Percentiles rank a stretch among this genome's conserved stretches.
phyloP scores from a whole-genome alignment of 2,113 vertebrate genomes.

The Brevimyrus niger region DNA sequence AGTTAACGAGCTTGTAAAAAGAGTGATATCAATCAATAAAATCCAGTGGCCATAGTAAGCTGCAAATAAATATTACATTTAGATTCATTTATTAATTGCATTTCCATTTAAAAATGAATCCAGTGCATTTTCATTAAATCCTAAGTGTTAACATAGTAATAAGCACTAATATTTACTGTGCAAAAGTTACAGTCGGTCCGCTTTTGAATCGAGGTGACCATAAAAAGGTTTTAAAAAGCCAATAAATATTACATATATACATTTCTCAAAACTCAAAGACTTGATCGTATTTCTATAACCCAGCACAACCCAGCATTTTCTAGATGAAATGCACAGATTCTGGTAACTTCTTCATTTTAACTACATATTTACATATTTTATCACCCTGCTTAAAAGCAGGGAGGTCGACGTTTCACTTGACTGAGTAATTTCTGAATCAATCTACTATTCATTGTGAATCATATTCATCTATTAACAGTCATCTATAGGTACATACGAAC shows the following conservation, averaged over 20 bases:
- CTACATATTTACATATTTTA: conserved; percentile 7
- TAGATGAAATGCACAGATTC: neutral
- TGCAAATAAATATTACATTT: neutral
- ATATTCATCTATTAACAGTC: conserved; percentile 13
- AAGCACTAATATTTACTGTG: conserved; percentile 53
- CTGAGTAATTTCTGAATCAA: neutral
- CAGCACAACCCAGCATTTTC: neutral
- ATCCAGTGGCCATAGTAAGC: neutral
- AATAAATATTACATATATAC: conserved; percentile 97
- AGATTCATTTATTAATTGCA: conserved; percentile 6
- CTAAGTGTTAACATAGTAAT: conserved; percentile 11
- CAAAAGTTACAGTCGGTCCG: conserved; percentile 60
- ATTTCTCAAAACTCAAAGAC: conserved; percentile 34
- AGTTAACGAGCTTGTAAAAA: neutral
- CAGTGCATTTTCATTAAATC: conserved; percentile 9
- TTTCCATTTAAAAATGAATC: neutral
- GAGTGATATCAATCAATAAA: neutral
- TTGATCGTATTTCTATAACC: neutral
- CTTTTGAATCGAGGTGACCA: conserved; percentile 66
- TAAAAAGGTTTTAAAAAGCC: conserved; percentile 61
- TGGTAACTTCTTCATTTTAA: conserved; percentile 9
- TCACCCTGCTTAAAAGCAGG: neutral
- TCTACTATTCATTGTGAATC: conserved; percentile 13
- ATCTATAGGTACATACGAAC: neutral
- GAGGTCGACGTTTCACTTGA: neutral